Base-by-base conservation (phyloP, 2,888 invertebrate genomes). In the Ephialtes manifestator region DNA sequence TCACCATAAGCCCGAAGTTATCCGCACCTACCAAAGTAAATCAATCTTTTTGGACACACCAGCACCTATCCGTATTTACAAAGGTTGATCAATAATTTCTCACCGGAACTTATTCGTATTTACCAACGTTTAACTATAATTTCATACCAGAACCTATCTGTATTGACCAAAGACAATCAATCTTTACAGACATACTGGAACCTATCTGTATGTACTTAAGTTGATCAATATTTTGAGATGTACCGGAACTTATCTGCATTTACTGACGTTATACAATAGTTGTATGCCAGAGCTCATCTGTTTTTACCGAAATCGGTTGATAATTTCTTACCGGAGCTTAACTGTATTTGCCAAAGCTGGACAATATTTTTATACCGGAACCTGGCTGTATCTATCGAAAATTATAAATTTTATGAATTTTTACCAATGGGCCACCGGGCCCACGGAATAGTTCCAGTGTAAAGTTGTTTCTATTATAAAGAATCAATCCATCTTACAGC, bases 21-120 rank as follows among this genome's bases (percentile, higher is more conserved):
- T 55, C 55, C 11, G 55, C 55, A 55, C 18, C 20, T 55, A 18
- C 55, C 55, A 55, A 55, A 55, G 55, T 55, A 18, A 10, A 55
- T 55, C 18, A 55, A 55, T 18, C 20, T 48, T 48, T 15, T 55
- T 18, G 10, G n/a, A 55, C 18, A 55, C 18, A 20, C 55, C 15
- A n/a, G n/a, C 1, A 48, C 48, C 48, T 48, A n/a, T 48, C 13
- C n/a, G 48, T 48, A 15, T 48, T 48, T 48, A 48, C 48, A 15
- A 8, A 48, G 11, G 46, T 10, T 46, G 46, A 46, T 46, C 46
- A 10, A 46, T 46, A 13, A 46, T 46, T 46, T 46, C 46, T 46
- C 13, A 46, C 46, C 46, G 46, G 53, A 53, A 53, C 18, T 20
- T 53, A 53, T 53, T n/a, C 18, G 53, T n/a, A 53, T 53, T 53